phyloP scores from a whole-genome alignment of 2,888 invertebrate species.

The Boloria euphrosyne region DNA sequence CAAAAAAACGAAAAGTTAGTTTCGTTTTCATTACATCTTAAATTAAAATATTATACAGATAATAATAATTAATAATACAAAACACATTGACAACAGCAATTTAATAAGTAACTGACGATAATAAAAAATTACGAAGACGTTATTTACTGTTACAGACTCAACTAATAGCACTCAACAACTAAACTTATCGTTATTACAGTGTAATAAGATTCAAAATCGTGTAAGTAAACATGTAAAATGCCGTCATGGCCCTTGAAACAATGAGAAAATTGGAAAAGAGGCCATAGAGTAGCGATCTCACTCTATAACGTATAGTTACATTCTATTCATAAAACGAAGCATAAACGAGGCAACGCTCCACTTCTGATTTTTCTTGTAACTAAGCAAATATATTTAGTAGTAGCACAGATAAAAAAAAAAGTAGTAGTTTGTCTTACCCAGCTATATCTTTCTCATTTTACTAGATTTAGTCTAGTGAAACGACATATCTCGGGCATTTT shows the following conservation, averaged over 20 bases:
- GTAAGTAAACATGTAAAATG: not conserved
- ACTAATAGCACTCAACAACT: not conserved
- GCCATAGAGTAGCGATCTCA: slow-evolving; percentile 23
- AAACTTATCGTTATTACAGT: not conserved
- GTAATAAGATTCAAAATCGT: slow-evolving; percentile 9
- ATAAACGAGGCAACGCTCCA: not conserved
- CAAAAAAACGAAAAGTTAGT: too few species aligned
- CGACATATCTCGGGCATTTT: too few species aligned
- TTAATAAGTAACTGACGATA: slow-evolving; percentile 8
- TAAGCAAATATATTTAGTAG: too few species aligned
- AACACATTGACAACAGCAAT: slow-evolving; percentile 6
- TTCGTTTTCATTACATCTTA: too few species aligned
- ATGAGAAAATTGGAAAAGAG: slow-evolving; percentile 41
- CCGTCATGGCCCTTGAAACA: slow-evolving; percentile 32
- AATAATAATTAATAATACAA: too few species aligned
- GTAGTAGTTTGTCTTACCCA: too few species aligned
- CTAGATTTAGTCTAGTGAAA: too few species aligned
- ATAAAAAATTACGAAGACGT: slow-evolving; percentile 5
- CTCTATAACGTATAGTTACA: slow-evolving; percentile 12
- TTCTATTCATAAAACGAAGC: slow-evolving; percentile 1
- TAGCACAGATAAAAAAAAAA: too few species aligned
- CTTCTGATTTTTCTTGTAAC: too few species aligned
- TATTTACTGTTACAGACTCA: not conserved
- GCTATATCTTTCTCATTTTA: too few species aligned
- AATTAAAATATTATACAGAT: too few species aligned